phyloP scores from a whole-genome alignment of 2,113 vertebrate species.

The Setophaga kirtlandii region DNA sequence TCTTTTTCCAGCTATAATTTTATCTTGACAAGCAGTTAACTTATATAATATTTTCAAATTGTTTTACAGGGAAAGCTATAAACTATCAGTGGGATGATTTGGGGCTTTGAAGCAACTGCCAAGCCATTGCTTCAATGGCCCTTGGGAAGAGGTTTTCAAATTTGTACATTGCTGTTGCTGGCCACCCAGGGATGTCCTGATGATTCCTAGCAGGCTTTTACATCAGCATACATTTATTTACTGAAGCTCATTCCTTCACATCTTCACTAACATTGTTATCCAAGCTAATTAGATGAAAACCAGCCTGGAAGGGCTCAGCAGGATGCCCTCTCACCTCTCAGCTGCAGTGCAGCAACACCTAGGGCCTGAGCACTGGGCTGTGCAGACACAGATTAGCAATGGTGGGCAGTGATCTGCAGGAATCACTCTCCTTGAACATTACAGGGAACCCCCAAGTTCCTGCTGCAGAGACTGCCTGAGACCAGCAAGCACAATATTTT shows the following conservation, averaged over 20 bases:
- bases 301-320: neutral
- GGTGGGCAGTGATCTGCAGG: neutral
- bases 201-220: slow-evolving; percentile 22
- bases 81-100: neutral
- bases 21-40: neutral
- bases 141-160: neutral
- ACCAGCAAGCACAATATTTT: neutral
- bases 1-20: neutral
- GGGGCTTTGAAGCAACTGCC: neutral
- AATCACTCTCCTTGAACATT: neutral
- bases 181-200: neutral
- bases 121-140: neutral
- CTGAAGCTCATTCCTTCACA: neutral
- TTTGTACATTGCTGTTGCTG: neutral
- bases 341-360: neutral
- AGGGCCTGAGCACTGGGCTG: neutral
- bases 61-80: neutral
- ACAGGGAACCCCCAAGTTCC: neutral
- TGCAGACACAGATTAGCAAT: accelerated
- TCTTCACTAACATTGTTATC: neutral
- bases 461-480: neutral
- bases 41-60: neutral
- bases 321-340: neutral
- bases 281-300: neutral
- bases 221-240: slow-evolving; percentile 25